These are phyloP conservation scores for Pteria penguin DNA, from an alignment of 2,888 invertebrate genomes.

Conservation along the genomic window DNA sequence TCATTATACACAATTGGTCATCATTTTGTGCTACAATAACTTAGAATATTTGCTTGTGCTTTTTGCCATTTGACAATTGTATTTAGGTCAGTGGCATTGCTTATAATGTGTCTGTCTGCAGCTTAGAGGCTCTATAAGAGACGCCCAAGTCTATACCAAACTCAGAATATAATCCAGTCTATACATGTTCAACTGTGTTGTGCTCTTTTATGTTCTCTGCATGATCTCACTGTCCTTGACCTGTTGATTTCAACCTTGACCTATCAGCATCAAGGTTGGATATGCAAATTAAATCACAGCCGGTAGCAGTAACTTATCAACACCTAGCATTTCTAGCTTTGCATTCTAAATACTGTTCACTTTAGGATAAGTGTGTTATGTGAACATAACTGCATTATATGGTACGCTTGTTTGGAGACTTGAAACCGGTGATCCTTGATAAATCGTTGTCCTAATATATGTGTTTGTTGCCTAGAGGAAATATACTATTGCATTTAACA, in stretches of 20 bases:
- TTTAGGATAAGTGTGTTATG: not conserved
- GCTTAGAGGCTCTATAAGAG: constrained; percentile 44
- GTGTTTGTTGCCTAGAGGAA: not conserved
- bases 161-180: constrained; percentile 43
- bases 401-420: too few species aligned
- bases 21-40: constrained; percentile 17
- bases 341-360: constrained; percentile 8
- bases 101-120: constrained; percentile 41
- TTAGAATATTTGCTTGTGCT: constrained; percentile 37
- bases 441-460: not conserved
- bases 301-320: constrained; percentile 16
- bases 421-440: constrained; percentile 16
- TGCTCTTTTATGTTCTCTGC: constrained; percentile 42
- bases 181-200: constrained; percentile 43
- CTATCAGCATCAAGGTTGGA: not conserved
- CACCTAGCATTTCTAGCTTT: constrained; percentile 12
- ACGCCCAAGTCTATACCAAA: constrained; percentile 39
- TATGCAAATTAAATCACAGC: not conserved
- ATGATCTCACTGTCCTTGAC: constrained; percentile 43
- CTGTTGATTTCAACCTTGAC: constrained; percentile 12
- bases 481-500: constrained; percentile 15
- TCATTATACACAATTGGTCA: constrained; percentile 24
- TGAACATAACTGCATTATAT: too few species aligned
- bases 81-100: constrained; percentile 19
- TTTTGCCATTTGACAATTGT: constrained; percentile 29